phyloP scores from a whole-genome alignment of 2,797 vertebrate species.

The Parambassis ranga region DNA sequence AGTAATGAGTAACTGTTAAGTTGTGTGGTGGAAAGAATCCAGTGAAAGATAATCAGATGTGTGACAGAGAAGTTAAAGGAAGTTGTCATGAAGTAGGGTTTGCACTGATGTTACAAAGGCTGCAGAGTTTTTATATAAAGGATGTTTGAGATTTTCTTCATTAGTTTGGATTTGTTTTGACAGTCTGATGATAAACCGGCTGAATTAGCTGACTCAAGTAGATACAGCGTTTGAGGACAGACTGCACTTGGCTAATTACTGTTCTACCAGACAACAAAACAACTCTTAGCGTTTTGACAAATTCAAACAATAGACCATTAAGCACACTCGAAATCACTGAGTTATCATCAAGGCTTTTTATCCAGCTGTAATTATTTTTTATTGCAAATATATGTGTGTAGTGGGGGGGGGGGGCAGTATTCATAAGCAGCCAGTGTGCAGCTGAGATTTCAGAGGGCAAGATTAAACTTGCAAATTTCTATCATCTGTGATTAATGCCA shows the following conservation, averaged over 20 bases:
- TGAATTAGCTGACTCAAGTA: conserved; percentile 57
- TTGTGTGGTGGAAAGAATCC: no score
- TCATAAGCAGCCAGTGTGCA: conserved; percentile 41
- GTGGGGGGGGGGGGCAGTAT: not conserved
- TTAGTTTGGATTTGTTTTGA: conserved; percentile 61
- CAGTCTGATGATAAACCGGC: conserved; percentile 58
- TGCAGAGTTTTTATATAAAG: conserved; percentile 6
- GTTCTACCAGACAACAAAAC: conserved; percentile 61
- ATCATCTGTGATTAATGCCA: conserved; percentile 67
- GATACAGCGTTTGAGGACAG: conserved; percentile 54
- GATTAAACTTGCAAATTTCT: conserved; percentile 71
- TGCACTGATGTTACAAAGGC: not conserved
- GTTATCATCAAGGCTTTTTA: conserved; percentile 61
- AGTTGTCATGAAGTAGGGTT: conserved; percentile 7
- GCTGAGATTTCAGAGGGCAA: conserved; percentile 56
- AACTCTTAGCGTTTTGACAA: conserved; percentile 62
- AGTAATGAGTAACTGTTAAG: no score
- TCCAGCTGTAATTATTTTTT: conserved; percentile 53
- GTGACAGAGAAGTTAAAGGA: not conserved
- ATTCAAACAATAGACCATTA: conserved; percentile 68
- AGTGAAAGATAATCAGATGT: not conserved
- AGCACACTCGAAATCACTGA: conserved; percentile 58
- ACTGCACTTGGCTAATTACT: conserved; percentile 65
- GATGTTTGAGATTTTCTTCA: conserved; percentile 48
- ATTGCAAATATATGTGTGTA: conserved; percentile 39